Evolutionary conservation across 2,888 invertebrate species (phyloP), one percentile per base, ranked within the genome.

Genomic region (Cetonia aurata): DNA sequence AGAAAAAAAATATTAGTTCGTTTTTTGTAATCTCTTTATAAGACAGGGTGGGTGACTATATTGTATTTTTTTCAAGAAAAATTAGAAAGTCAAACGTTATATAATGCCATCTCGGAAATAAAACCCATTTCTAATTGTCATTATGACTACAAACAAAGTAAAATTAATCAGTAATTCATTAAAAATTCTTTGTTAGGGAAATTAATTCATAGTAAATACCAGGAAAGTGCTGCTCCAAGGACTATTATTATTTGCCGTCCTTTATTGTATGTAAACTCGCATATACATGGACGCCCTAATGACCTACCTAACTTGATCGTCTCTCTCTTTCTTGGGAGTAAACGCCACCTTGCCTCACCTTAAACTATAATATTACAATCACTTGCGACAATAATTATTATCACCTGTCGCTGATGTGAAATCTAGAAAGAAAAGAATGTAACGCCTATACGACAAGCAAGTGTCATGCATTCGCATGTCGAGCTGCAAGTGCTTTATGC

Each of bases 211-310:
- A 37, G 41, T 10, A 65, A 65, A 50, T 65, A 65, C 50, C 62
- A 65, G 13, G n/a, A 15, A 48, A 62, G 33, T 50, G 62, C 33
- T 37, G 37, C 50, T 65, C 41, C 62, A 65, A 65, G 62, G 62
- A 65, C 50, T 52, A 13, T 41, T 37, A 31, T 15, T 52, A 17
- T 19, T 50, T 15, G 15, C 37, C 50, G 50, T 65, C 50, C 50
- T 65, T 65, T 65, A 42, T 19, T 57, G 25, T 50, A 6, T 62
- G 33, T 52, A 15, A 13, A 33, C 10, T 33, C 17, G 31, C 48
- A 10, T 50, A n/a, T 65, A 15, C 13, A 55, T 19, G 52, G 8
- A 25, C 52, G 12, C 25, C 25, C 25, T 19, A 1, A 52, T 19
- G 25, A 52, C 12, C 19, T 17, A 12, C 25, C 8, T 52, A 25